Evolutionary conservation across 1,140 invertebrate genomes (phyloP).

Genomic region (Formica exsecta): DNA sequence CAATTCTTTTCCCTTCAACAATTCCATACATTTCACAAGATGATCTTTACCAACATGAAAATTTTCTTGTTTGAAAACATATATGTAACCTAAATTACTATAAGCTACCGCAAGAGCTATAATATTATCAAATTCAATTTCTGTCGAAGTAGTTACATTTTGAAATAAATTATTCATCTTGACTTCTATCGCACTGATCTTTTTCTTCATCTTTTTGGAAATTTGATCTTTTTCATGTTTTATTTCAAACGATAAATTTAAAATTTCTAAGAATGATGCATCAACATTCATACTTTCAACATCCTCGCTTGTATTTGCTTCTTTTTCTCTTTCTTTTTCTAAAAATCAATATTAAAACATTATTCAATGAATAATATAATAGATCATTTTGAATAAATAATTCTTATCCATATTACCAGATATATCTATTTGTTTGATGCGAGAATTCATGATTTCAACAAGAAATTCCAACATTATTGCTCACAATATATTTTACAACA

Average conservation of each 20-base stretch:
- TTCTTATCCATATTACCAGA: no score
- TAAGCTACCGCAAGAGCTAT: background rate
- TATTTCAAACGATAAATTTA: background rate
- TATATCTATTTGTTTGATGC: no score
- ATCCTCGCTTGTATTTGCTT: background rate
- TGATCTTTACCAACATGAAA: background rate
- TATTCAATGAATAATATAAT: conserved; percentile 7
- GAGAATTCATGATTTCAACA: no score
- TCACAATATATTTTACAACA: no score
- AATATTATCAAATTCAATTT: background rate
- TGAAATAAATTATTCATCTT: background rate
- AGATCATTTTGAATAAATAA: no score
- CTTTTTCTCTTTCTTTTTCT: background rate
- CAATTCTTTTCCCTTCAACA: background rate
- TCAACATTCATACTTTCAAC: background rate
- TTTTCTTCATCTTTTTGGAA: background rate
- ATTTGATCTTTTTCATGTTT: background rate
- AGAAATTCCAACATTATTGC: no score
- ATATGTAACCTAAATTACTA: background rate
- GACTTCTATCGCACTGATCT: background rate
- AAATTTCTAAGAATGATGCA: background rate
- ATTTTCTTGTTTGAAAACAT: background rate
- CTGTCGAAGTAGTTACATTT: background rate
- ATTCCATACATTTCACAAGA: background rate
- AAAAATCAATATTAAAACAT: background rate